Base-by-base conservation (phyloP, 2,797 vertebrate genomes). In the Pteronotus mesoamericanus region DNA sequence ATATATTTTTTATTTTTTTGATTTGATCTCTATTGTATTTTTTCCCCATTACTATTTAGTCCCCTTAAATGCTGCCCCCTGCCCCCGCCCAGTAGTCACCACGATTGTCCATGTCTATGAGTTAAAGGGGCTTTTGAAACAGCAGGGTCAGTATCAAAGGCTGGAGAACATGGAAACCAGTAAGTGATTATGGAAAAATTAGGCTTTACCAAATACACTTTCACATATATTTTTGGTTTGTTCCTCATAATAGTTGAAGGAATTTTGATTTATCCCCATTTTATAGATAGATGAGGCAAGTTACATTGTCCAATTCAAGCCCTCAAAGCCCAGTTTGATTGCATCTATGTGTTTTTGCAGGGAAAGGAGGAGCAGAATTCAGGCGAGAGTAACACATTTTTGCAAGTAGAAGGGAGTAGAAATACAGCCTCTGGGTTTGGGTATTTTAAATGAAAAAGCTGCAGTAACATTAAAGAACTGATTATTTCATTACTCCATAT, bases 391-490 rank as follows among this genome's bases (percentile, higher is more conserved):
- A 72, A 32, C 46, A 22, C 24, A 57, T 64, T 74, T 86, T 71
- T 94, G 15, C 46, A 71, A 53, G 46, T 68, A 48, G 39, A 72
- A 86, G 46, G 42, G 21, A 55, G 32, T 59, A 85, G 66, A 85
- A 80, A 90, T 82, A 71, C 0, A 92, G 61, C 18, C 3, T 12
- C 3, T n/a, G 18, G 18, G 3, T 84, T 77, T 90, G 57, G 61
- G n/a, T 64, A 10, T 94, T 93, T 91, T 66, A 87, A 88, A 64
- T 85, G 22, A 72, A 94, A 93, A 94, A 69, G 46, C 57, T 53
- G 6, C 44, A 51, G 9, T 46, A 57, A 34, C 74, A 8, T 61
- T 66, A 53, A 59, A 51, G 9, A 80, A 85, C 26, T n/a, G 22
- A 57, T 59, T 42, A 53, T 84, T 82, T 92, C 15, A 61, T 93